Percentiles rank a stretch among this genome's conserved stretches.
Evolutionary conservation across 2,888 invertebrate genomes (phyloP).

Genomic region (Anaspis maculata): DNA sequence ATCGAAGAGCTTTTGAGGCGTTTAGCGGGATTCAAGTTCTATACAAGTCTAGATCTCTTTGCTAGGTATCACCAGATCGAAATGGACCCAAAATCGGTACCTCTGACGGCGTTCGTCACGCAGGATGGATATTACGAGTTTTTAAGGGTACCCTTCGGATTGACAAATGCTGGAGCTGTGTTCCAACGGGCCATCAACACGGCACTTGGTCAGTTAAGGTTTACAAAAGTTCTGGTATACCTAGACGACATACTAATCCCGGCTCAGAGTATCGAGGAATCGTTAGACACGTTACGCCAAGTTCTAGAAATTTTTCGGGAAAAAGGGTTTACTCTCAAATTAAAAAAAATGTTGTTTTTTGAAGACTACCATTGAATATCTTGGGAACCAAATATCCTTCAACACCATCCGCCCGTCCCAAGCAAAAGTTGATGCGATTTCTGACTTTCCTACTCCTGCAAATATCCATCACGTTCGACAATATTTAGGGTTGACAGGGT

Average conservation of each 20-base stretch:
- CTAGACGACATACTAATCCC: constrained; percentile 15
- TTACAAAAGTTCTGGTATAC: constrained; percentile 2
- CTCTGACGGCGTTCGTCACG: neutral
- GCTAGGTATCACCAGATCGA: neutral
- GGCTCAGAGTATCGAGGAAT: constrained; percentile 5
- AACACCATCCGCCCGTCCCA: constrained; percentile 5
- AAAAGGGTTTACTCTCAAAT: constrained; percentile 9
- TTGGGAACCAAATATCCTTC: constrained; percentile 10
- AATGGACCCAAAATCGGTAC: neutral
- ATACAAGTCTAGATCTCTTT: neutral
- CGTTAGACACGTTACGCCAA: constrained; percentile 5
- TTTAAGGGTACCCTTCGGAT: neutral
- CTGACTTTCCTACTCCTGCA: constrained; percentile 17
- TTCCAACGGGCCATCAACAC: neutral
- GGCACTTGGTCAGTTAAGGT: neutral
- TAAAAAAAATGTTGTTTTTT: constrained; percentile 13
- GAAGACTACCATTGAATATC: constrained; percentile 9
- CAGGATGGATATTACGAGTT: neutral
- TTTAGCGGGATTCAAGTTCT: neutral
- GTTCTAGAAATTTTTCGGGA: too few relatives aligned
- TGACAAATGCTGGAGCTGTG: neutral
- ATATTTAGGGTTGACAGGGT: constrained; percentile 22
- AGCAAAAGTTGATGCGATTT: constrained; percentile 5
- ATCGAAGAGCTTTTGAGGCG: too few relatives aligned
- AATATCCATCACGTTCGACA: constrained; percentile 19